Evolutionary conservation across 2,797 vertebrate genomes (phyloP).

Genomic region (Psittacula derbiana): DNA sequence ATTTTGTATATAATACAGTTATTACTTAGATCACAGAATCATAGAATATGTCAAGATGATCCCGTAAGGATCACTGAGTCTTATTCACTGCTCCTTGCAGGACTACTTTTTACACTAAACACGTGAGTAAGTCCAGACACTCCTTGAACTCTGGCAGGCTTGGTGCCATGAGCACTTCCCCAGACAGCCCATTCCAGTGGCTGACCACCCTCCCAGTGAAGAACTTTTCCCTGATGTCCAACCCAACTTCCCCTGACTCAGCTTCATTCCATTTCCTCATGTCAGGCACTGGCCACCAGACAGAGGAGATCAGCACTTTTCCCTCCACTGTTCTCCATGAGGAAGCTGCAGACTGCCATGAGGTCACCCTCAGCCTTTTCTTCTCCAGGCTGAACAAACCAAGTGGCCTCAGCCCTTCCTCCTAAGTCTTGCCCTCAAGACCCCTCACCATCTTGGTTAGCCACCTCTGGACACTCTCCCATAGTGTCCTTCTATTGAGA

Average conservation of each 20-base stretch:
- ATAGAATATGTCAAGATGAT: background rate
- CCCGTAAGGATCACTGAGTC: background rate
- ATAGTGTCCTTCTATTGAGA: background rate
- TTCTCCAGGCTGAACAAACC: background rate
- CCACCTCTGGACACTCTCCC: background rate
- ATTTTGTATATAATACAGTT: background rate
- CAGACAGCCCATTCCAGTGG: background rate
- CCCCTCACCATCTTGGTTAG: no score
- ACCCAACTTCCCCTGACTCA: background rate
- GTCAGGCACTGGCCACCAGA: background rate
- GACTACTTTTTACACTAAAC: background rate
- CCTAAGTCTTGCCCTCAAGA: rapidly evolving
- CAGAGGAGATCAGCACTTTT: background rate
- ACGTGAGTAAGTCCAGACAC: rapidly evolving
- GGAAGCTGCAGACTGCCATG: background rate
- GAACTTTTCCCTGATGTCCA: background rate
- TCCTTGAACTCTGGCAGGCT: background rate
- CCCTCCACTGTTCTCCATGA: rapidly evolving
- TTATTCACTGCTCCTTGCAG: background rate
- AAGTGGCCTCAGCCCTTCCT: background rate
- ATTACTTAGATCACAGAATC: background rate
- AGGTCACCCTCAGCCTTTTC: background rate
- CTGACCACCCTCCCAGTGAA: no score
- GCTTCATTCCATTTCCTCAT: background rate
- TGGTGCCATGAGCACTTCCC: background rate